Conservation (phyloP, 2,888 invertebrate species). For the Nephrotoma appendiculata region DNA sequence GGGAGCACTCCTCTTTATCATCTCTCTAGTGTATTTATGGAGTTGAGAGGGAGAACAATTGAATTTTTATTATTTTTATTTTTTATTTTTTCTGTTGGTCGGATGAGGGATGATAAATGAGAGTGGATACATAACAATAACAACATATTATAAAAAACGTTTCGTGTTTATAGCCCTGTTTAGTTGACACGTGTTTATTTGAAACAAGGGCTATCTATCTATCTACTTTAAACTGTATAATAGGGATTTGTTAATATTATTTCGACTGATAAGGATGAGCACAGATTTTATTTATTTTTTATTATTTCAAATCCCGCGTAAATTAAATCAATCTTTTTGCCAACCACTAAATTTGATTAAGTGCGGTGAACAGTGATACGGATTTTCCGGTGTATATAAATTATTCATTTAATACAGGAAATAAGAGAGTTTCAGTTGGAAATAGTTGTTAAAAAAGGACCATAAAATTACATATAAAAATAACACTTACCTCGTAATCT, state of each 20-base stretch:
- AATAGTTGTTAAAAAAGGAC: constrained; percentile 9
- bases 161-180: neutral
- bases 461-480: neutral
- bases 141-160: neutral
- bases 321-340: neutral
- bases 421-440: constrained; percentile 7
- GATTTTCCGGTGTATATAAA: neutral
- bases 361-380: neutral
- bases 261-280: neutral
- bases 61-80: neutral
- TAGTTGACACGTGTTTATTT: neutral
- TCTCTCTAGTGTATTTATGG: neutral
- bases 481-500: constrained; percentile 77
- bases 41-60: neutral
- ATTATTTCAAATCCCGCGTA: neutral
- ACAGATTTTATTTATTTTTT: neutral
- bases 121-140: neutral
- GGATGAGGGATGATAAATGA: neutral
- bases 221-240: neutral
- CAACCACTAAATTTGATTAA: neutral
- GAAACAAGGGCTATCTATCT: neutral
- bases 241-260: neutral
- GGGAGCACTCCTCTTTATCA: neutral
- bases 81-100: neutral
- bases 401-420: neutral